Conservation (phyloP, 2,888 invertebrate genomes). For the Anthophora plumipes region DNA sequence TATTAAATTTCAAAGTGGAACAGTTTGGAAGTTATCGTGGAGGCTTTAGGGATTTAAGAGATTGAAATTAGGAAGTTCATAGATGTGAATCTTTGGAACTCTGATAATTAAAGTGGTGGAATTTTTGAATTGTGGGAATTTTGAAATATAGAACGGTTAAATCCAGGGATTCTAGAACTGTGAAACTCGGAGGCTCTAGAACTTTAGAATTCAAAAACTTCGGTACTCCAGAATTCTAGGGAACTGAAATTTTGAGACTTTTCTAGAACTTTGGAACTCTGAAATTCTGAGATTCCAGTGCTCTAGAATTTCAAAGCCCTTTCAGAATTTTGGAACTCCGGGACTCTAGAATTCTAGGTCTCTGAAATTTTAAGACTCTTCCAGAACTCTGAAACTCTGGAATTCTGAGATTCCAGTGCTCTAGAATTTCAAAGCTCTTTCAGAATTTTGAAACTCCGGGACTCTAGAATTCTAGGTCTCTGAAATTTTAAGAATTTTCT, state of each 20-base stretch:
- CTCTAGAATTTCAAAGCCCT: background rate
- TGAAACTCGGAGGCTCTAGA: background rate
- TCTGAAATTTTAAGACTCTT: background rate
- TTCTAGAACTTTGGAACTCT: background rate
- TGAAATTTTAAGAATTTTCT: no score
- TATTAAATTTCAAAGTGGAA: background rate
- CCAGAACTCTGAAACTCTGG: no score
- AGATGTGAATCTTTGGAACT: no score
- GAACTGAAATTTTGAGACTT: background rate
- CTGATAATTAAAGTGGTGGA: background rate
- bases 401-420: no score
- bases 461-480: no score
- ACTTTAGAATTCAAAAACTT: background rate
- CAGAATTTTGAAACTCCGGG: no score
- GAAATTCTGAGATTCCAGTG: background rate
- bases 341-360: background rate
- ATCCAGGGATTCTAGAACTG: background rate
- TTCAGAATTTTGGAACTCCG: no score
- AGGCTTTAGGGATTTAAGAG: no score
- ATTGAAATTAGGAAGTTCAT: no score
- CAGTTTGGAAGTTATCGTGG: background rate
- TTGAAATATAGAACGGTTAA: background rate
- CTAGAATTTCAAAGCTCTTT: no score
- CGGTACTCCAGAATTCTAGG: background rate
- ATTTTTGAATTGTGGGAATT: background rate